Conservation (phyloP, 1,140 invertebrate species). For the Pissodes strobi region DNA sequence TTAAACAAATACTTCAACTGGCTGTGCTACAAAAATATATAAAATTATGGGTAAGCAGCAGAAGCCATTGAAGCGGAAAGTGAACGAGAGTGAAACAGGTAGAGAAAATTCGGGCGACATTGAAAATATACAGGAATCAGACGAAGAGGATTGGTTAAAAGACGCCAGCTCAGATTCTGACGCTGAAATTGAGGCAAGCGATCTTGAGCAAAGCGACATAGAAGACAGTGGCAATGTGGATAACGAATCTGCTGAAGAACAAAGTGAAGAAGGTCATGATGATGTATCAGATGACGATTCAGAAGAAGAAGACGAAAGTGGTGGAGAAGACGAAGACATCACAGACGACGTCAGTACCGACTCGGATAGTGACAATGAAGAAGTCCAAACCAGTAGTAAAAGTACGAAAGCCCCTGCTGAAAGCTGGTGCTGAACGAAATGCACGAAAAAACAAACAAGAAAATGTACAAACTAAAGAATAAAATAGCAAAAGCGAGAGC, state of each 20-base stretch:
- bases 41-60: conserved; percentile 36
- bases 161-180: conserved; percentile 63
- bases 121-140: conserved; percentile 1
- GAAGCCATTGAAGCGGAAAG: conserved; percentile 32
- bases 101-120: background rate
- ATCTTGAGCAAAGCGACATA: conserved; percentile 48
- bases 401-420: conserved; percentile 2
- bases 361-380: conserved; percentile 40
- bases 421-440: too few relatives aligned
- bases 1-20: too few relatives aligned
- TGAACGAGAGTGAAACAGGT: background rate
- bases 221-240: conserved; percentile 45
- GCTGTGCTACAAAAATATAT: too few relatives aligned
- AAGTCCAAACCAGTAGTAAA: conserved; percentile 39
- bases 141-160: conserved; percentile 48
- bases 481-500: conserved; percentile 38
- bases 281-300: conserved; percentile 35
- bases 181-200: conserved; percentile 52
- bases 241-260: conserved; percentile 52
- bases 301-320: conserved; percentile 27
- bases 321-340: conserved; percentile 14
- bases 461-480: conserved; percentile 39
- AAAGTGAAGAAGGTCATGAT: conserved; percentile 47
- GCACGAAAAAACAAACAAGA: conserved; percentile 40
- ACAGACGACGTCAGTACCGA: conserved; percentile 39